These are phyloP conservation scores for Ormyrus rosae DNA, from an alignment of 2,888 invertebrate genomes.

Conservation along the genomic window DNA sequence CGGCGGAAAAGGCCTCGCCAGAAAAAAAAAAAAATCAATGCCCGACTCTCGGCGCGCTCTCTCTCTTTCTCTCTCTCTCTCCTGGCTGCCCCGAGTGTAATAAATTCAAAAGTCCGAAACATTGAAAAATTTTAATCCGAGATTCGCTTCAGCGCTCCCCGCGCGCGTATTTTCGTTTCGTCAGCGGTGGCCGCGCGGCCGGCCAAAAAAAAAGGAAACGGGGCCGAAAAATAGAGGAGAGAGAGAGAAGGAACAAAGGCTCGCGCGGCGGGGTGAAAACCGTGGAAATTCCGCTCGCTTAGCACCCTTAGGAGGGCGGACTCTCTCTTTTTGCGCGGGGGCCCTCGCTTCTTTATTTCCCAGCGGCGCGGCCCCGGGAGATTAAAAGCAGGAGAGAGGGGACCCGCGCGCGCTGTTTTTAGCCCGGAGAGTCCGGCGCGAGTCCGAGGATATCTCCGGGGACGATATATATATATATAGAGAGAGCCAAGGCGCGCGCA, in stretches of 20 bases:
- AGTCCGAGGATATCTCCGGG: background rate
- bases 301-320: constrained; percentile 20
- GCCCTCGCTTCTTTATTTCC: constrained; percentile 27
- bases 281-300: constrained; percentile 42
- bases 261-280: constrained; percentile 3
- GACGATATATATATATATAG: too few species aligned
- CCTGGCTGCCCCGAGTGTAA: background rate
- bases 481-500: background rate
- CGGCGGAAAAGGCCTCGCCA: background rate
- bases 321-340: background rate
- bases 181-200: constrained; percentile 13
- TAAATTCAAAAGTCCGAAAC: constrained; percentile 13
- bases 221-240: background rate
- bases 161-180: constrained; percentile 40
- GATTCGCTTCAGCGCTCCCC: constrained; percentile 9
- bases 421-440: background rate
- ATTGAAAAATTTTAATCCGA: constrained; percentile 41
- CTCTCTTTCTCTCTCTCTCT: too few species aligned
- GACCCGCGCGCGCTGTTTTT: background rate
- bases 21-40: constrained; percentile 26
- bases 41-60: background rate
- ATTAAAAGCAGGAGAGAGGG: constrained; percentile 16
- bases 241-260: too few species aligned
- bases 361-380: constrained; percentile 30
- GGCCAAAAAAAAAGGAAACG: background rate